Conservation (phyloP, 2,113 vertebrate genomes). For the Propithecus coquereli region DNA sequence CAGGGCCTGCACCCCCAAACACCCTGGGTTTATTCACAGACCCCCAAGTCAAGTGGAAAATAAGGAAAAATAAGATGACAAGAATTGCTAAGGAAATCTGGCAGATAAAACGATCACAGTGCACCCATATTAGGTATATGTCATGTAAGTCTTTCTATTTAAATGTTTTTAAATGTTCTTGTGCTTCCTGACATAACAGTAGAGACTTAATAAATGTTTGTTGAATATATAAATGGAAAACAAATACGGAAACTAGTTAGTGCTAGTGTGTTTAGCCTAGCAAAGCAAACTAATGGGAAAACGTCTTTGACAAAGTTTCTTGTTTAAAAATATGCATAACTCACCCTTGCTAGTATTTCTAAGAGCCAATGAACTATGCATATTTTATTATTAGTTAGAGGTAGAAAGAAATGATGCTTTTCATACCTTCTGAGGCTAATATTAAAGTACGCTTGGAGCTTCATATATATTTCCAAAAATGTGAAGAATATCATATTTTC, state of each 20-base stretch:
- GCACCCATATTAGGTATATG: not conserved
- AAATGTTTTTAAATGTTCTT: not conserved
- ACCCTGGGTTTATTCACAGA: not conserved
- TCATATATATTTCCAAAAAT: not conserved
- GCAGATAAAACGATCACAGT: not conserved
- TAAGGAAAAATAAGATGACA: not conserved
- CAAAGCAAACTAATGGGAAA: not conserved
- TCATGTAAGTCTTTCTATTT: not conserved
- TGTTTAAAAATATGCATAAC: not conserved
- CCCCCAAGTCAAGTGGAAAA: not conserved
- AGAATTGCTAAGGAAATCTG: not conserved
- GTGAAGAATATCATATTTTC: not conserved
- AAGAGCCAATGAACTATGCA: not conserved
- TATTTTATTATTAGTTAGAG: not conserved
- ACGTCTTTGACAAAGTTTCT: not conserved
- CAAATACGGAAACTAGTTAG: not conserved
- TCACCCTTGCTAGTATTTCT: not conserved
- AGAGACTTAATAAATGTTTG: not conserved
- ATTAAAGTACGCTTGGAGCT: constrained; percentile 7
- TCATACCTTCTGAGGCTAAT: not conserved
- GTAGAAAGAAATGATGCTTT: not conserved
- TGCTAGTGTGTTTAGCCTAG: not conserved
- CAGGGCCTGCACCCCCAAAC: not conserved
- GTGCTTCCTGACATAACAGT: not conserved
- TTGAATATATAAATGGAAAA: not conserved